Base-by-base conservation (phyloP, 2,797 vertebrate species). In the Hylomyscus alleni region DNA sequence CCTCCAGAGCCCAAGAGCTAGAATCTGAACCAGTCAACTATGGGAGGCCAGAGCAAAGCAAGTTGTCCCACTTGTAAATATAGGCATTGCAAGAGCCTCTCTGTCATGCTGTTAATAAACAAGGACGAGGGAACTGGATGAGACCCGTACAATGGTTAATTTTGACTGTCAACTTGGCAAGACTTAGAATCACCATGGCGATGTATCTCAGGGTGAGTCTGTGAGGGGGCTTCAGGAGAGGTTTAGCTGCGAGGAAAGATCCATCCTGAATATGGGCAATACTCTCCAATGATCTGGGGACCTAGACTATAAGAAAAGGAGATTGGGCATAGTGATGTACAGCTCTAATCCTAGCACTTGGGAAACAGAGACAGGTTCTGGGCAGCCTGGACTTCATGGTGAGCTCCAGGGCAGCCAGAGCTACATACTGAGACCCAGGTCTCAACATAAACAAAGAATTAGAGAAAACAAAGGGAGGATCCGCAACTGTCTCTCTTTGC, bases 1-100 rank as follows among this genome's bases (percentile, higher is more conserved):
- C 50, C 29, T 58, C n/a, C 22, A 11, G 62, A 40, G 56, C 13
- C 5, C 2, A 56, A 2, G 31, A 24, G 19, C 24, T 5, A 26
- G 2, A 26, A 26, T 67, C 72, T 9, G 20, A 73, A 24, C 72
- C n/a, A 2, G 24, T 17, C 73, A 11, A 13, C 20, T 1, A 0
- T 7, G 15, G 1, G 15, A 24, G 1, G 17, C 56, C 13, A 15
- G 31, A 73, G 52, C 15, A 15, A 19, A 26, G 50, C 0, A 31
- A 6, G 11, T 3, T 87, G 72, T 29, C 93, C 69, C 76, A 72
- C 0, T 44, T 90, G 67, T 69, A 93, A 47, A 44, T 47, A 1
- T 24, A 0, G 10, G 20, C 17, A 44, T 20, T 12, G 29, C 0
- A 3, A 44, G 10, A 58, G 54, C 26, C 6, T 50, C 24, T 9